These are phyloP conservation scores for Etheostoma cragini DNA, from an alignment of 2,113 vertebrate genomes.

Conservation along the genomic window DNA sequence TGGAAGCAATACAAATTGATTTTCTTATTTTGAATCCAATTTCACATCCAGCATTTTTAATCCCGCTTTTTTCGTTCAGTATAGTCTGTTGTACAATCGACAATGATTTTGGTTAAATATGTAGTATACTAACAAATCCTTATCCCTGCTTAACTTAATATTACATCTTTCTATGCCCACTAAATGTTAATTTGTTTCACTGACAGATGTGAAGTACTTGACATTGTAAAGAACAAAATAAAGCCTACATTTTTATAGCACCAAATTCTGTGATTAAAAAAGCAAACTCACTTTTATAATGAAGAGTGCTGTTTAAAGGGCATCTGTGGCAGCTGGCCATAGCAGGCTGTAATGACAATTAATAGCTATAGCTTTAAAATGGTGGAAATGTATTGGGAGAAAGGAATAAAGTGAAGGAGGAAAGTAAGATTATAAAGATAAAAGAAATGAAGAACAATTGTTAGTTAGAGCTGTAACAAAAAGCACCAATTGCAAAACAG, in stretches of 20 bases:
- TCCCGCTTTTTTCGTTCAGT: not conserved
- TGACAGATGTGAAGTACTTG: not conserved
- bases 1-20: conserved; percentile 27
- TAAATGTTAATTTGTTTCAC: conserved; percentile 6
- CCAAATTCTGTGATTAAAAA: conserved; percentile 1
- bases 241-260: not conserved
- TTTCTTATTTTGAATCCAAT: conserved; percentile 4
- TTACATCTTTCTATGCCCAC: not conserved
- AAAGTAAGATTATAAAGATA: not conserved
- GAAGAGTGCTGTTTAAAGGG: conserved; percentile 82
- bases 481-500: conserved; percentile 27
- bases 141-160: conserved; percentile 1
- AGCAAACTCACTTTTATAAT: not conserved
- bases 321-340: conserved; percentile 83
- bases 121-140: not conserved
- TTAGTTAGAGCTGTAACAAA: not conserved
- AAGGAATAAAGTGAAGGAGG: conserved; percentile 73
- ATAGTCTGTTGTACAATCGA: not conserved
- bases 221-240: not conserved
- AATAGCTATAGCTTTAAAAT: conserved; percentile 85
- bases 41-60: not conserved
- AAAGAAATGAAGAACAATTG: conserved; percentile 23
- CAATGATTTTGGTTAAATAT: not conserved
- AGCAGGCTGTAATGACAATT: conserved; percentile 75
- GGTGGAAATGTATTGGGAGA: conserved; percentile 81